Base-by-base conservation (phyloP, 2,888 invertebrate genomes). In the Eugnorisma glareosa region DNA sequence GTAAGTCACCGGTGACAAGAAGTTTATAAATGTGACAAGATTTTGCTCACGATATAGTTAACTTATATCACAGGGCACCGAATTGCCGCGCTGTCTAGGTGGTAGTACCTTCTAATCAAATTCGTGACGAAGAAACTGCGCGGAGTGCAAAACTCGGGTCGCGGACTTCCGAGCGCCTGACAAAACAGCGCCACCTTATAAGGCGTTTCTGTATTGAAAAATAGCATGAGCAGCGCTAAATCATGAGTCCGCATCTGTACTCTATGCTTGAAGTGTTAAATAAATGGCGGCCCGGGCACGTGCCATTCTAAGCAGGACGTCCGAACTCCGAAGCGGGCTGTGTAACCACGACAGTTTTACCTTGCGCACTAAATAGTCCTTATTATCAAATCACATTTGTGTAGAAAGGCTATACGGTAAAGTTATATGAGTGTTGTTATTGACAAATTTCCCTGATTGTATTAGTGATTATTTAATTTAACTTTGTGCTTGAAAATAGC, bases 1-100 rank as follows among this genome's bases (percentile, higher is more conserved):
- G 98, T 98, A n/a, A 88, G 88, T 64, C 24, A 40, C 2, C 37
- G 15, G 64, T 18, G n/a, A 8, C 8, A 64, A 40, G n/a, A 40
- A 24, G 1, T 40, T 21, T 61, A 6, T 7, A 57, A 57, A 57
- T 35, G 5, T 5, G 10, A 11, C 10, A 35, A 61, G 10, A 10
- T 61, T 61, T 11, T 31, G 8, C 3, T 3, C 1, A 1, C 8
- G 7, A 28, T 6, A 2, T 57, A 8, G 8, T 59, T 31, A 59
- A 59, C 7, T 31, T 31, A 10, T 10, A 35, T 35, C 31, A 35
- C 1, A 35, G 21, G 5, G 31, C 21, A 21, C 61, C 5, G 35
- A 59, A 31, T 31, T 13, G 31, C 31, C 15, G 13, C 28, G 13
- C 2, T 15, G 28, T 57, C 28, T 57, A 28, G n/a, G 51, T 3